Base-by-base conservation (phyloP, 2,888 invertebrate species). In the Ecdyonurus torrentis region DNA sequence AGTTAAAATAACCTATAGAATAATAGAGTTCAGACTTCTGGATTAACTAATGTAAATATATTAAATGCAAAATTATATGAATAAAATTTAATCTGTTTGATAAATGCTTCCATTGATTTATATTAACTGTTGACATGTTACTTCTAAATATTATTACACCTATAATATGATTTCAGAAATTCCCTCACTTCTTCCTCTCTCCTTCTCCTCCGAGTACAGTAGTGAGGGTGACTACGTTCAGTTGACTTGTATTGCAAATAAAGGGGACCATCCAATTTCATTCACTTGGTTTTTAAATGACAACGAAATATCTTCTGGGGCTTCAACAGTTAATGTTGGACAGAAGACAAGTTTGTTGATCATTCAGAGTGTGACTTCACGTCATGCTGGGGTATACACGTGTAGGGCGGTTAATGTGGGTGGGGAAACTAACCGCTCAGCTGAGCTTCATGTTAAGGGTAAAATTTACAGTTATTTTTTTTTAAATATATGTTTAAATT, bases 351-450 rank as follows among this genome's bases (percentile, higher is more conserved):
- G 83, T 69, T 78, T 83, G 52, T 74, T 85, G 18, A 80, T 80
- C 63, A 84, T 84, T 65, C 83, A 86, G 69, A 81, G 84, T 18
- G 87, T 89, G 59, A 82, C 82, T 61, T 85, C 84, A 59, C 79
- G 82, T 67, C 88, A 89, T 73, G 83, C 82, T 66, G 90, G 90
- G 68, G 77, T 83, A 64, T 90, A 87, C 71, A 85, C 86, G 67
- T 90, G 89, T 72, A 78, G 80, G 63, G 87, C 83, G 18, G 76
- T 76, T 61, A 89, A 88, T 74, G 76, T 76, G 68, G 87, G 86
- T 53, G 89, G 87, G 65, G 76, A 78, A 66, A 79, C 83, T 58
- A 81, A 81, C 70, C 83, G 82, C 72, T 82, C 85, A 2, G 78
- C 86, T 60, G 78, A 79, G 70, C 78, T 89, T 69, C 77, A 79